A percentile compares a stretch with the other conserved stretches of the same genome.
Evolutionary conservation across 1,140 invertebrate species (phyloP).

Genomic region (Drosophila mayri): DNA sequence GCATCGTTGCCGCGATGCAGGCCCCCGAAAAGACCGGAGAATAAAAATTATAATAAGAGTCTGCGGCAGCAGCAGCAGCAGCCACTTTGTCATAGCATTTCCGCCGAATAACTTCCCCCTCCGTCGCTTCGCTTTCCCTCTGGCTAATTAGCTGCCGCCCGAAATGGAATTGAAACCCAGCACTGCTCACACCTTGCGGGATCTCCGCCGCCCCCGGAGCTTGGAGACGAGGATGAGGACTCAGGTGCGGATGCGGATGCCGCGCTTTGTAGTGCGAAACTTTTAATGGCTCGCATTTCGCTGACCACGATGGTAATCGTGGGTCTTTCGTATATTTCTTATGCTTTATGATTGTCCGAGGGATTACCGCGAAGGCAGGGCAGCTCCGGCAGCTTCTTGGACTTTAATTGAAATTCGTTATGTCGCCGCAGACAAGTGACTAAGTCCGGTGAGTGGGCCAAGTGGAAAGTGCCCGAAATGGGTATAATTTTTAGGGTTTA

Average conservation of each 20-base stretch:
- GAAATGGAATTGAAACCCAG: constrained; percentile 80
- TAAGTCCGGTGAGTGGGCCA: constrained; percentile 32
- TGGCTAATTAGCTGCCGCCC: constrained; percentile 80
- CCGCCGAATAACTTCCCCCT: constrained; percentile 50
- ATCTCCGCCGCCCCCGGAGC: neutral
- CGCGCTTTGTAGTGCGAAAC: constrained; percentile 76
- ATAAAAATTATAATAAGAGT: constrained; percentile 31
- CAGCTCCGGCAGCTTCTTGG: constrained; percentile 29
- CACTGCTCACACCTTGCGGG: constrained; percentile 68
- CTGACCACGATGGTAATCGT: constrained; percentile 61
- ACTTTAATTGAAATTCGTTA: constrained; percentile 69
- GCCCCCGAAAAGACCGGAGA: constrained; percentile 39
- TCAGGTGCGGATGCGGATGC: constrained; percentile 48
- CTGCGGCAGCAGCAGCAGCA: constrained; percentile 34
- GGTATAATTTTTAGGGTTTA: constrained; percentile 1
- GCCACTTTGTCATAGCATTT: constrained; percentile 80
- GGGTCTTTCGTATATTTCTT: constrained; percentile 48
- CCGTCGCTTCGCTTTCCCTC: neutral
- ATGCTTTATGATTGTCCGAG: constrained; percentile 73
- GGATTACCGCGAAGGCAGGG: constrained; percentile 36
- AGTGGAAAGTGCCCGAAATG: constrained; percentile 52
- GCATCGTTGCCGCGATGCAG: constrained; percentile 59
- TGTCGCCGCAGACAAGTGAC: constrained; percentile 37
- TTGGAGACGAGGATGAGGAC: constrained; percentile 20
- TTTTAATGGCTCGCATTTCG: constrained; percentile 75